phyloP scores from a whole-genome alignment of 2,888 invertebrate genomes.

The Pogonocherus hispidulus region DNA sequence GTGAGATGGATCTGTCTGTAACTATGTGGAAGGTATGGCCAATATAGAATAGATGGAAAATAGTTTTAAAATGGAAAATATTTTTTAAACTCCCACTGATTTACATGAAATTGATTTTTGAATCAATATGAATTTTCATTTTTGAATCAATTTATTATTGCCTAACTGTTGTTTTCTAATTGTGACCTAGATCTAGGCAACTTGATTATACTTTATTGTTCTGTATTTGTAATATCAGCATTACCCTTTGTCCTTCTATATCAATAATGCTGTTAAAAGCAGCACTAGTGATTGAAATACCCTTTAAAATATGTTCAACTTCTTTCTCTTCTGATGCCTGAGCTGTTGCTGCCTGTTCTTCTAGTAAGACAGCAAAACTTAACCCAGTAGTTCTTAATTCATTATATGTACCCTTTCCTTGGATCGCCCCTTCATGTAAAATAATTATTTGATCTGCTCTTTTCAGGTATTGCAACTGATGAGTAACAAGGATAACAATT shows the following conservation, averaged over 20 bases:
- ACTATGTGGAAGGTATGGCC: too few species aligned
- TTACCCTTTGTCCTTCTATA: constrained; percentile 56
- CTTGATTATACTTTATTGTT: too few species aligned
- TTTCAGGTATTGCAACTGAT: constrained; percentile 79
- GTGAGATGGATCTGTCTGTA: too few species aligned
- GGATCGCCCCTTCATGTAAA: constrained; percentile 67
- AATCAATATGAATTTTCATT: too few species aligned
- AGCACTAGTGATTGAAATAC: constrained; percentile 51
- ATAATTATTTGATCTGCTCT: constrained; percentile 61
- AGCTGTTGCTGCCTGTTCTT: constrained; percentile 42
- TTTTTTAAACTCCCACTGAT: too few species aligned
- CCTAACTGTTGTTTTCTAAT: too few species aligned
- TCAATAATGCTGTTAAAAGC: constrained; percentile 54
- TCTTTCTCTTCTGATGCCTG: constrained; percentile 46
- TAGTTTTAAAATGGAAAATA: too few species aligned
- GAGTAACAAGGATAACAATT: constrained; percentile 77
- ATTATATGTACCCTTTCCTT: constrained; percentile 66
- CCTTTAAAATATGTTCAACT: constrained; percentile 47
- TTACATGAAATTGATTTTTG: too few species aligned
- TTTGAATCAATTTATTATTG: too few species aligned
- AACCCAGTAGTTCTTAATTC: constrained; percentile 67
- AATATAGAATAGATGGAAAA: too few species aligned
- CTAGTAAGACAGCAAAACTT: constrained; percentile 67
- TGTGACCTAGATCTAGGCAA: too few species aligned
- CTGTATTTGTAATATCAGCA: neutral